These are phyloP conservation scores for Antheraea assamensis DNA, from an alignment of 2,888 invertebrate species.

Conservation along the genomic window DNA sequence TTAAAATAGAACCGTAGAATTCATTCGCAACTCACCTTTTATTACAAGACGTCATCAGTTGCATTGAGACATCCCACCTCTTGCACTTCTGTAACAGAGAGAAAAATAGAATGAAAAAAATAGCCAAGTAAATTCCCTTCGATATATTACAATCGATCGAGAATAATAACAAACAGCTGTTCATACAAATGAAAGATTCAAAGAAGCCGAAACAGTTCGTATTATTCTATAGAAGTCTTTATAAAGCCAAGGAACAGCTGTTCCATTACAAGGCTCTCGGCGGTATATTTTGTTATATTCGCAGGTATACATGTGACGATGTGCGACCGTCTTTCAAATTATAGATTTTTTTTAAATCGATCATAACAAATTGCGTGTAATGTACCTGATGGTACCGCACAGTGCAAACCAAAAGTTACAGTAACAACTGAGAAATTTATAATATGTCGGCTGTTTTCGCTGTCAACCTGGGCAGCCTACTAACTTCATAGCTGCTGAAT, in stretches of 20 bases:
- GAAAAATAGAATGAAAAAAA: slow-evolving; percentile 32
- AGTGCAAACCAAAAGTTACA: too few species aligned
- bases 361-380: too few species aligned
- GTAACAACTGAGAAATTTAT: too few species aligned
- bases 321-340: slow-evolving; percentile 33
- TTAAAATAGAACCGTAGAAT: slow-evolving; percentile 13
- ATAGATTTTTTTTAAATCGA: background rate
- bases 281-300: slow-evolving; percentile 54
- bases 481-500: too few species aligned
- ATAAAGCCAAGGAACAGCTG: slow-evolving; percentile 65
- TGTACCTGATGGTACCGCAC: too few species aligned
- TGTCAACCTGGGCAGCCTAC: too few species aligned
- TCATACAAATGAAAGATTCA: slow-evolving; percentile 33
- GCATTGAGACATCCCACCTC: slow-evolving; percentile 64
- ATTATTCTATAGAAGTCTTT: slow-evolving; percentile 50
- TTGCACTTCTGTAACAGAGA: slow-evolving; percentile 75
- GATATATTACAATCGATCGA: slow-evolving; percentile 20
- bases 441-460: too few species aligned
- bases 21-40: slow-evolving; percentile 54
- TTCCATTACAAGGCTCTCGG: slow-evolving; percentile 38
- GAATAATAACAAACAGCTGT: slow-evolving; percentile 24
- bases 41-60: slow-evolving; percentile 55
- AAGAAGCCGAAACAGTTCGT: slow-evolving; percentile 49
- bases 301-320: slow-evolving; percentile 67
- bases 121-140: slow-evolving; percentile 25